Evolutionary conservation across 1,140 invertebrate species (phyloP), one percentile per base, ranked within the genome.

Genomic region (Cherax quadricarinatus): DNA sequence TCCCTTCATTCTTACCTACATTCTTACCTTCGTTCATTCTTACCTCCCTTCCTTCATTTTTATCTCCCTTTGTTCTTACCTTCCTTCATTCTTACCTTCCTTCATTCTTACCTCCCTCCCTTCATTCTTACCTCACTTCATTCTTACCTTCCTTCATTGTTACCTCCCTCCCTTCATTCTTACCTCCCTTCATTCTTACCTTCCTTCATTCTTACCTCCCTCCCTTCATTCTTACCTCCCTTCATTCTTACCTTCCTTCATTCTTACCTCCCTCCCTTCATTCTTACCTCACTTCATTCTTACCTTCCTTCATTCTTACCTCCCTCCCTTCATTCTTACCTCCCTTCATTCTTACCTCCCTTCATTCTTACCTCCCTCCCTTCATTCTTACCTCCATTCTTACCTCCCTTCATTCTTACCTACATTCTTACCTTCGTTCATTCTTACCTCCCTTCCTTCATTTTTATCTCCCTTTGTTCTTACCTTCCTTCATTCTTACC

Each of bases 301-400:
- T n/a, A n/a, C 9, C 49, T 53, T 21, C 14, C 21, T 3, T 57
- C 48, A 6, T 88, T 49, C 12, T 48, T 53, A 41, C 30, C 14
- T 79, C 86, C 51, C 73, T 79, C 73, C 51, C 48, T 53, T 41
- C 30, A 5, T 30, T 51, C 30, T 41, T 41, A 41, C 79, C 73
- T 24, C 1, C 51, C 70, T 53, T 73, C 73, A 49, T 88, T 51
- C 57, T 24, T 57, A 73, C 80, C 86, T 80, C 30, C 53, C 86
- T 87, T 24, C 51, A 21, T 62, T 21, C 57, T 2, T 60, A 21
- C 30, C 7, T 49, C 48, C 12, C 48, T 9, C 16, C 79, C 18
- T 12, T 78, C 73, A 14, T 7, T 75, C 73, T 41, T 41, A 41
- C 30, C 30, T 41, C 18, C 12, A 9, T 21, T 41, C 30, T 14